Evolutionary conservation across 2,113 vertebrate genomes (phyloP).

Genomic region (Edolisoma coerulescens): DNA sequence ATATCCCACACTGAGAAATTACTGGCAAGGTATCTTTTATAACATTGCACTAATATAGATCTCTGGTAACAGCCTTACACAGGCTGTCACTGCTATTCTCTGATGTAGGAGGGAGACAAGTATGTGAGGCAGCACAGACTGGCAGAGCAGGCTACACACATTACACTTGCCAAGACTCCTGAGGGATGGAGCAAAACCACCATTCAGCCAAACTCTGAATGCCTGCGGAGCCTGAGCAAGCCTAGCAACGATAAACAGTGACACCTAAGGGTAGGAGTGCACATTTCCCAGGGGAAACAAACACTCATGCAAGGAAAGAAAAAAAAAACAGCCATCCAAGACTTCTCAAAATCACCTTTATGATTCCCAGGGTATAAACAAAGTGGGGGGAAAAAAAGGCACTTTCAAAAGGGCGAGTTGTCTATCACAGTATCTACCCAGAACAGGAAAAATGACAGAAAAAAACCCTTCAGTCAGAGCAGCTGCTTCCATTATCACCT

Average conservation of each 20-base stretch:
- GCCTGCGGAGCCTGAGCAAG: background rate
- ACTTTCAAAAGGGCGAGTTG: background rate
- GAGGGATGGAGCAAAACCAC: slow-evolving; percentile 6
- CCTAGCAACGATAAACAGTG: slow-evolving; percentile 19
- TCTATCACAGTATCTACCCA: background rate
- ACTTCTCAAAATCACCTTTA: background rate
- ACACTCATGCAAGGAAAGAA: background rate
- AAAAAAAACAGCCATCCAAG: background rate
- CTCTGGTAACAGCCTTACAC: slow-evolving; percentile 27
- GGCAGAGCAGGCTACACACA: slow-evolving; percentile 40
- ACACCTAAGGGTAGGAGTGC: slow-evolving; percentile 45
- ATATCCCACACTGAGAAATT: slow-evolving; percentile 1
- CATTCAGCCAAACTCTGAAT: background rate
- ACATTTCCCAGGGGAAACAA: background rate
- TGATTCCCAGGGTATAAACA: background rate
- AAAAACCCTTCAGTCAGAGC: background rate
- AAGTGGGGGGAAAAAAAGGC: accelerated
- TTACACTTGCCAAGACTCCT: slow-evolving; percentile 29
- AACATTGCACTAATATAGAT: slow-evolving; percentile 24
- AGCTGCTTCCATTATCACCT: background rate
- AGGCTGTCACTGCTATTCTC: slow-evolving; percentile 45
- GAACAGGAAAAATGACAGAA: background rate
- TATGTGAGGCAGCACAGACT: slow-evolving; percentile 55
- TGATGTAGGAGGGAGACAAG: slow-evolving; percentile 53
- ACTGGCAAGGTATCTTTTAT: slow-evolving; percentile 28